Conservation (phyloP, 2,797 vertebrate genomes). For the Hirundo rustica region DNA sequence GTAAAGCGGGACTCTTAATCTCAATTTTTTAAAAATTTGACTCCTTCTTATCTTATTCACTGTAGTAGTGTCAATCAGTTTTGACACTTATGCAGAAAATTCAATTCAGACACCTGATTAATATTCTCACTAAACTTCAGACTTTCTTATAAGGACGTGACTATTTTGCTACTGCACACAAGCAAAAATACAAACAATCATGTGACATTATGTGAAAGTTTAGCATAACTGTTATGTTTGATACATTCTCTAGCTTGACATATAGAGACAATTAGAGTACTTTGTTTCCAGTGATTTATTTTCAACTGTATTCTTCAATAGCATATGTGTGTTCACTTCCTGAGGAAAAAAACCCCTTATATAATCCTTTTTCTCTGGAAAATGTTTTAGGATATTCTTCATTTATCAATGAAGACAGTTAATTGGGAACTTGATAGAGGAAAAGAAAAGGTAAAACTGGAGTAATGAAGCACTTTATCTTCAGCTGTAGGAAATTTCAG, state of each 20-base stretch:
- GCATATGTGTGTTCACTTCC: rapidly evolving
- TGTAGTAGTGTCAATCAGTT: not conserved
- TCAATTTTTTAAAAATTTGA: not conserved
- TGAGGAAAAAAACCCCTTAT: not conserved
- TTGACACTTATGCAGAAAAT: not conserved
- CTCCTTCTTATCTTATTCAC: not conserved
- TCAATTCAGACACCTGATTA: not conserved
- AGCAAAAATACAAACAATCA: not conserved
- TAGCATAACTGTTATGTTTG: not conserved
- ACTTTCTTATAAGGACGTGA: not conserved
- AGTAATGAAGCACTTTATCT: not conserved
- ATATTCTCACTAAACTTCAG: not conserved
- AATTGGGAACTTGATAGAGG: not conserved
- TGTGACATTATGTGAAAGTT: not conserved
- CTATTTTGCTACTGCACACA: not conserved
- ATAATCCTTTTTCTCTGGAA: not conserved
- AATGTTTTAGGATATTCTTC: not conserved
- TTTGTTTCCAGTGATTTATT: not conserved
- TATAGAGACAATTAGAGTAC: not conserved
- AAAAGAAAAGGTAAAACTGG: not conserved
- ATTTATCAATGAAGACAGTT: not conserved
- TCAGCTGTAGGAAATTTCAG: not conserved
- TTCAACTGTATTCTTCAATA: not conserved
- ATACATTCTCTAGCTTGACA: not conserved
- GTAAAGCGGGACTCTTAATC: not conserved